Evolutionary conservation across 2,888 invertebrate genomes (phyloP).

Genomic region (Drosophila anceps): DNA sequence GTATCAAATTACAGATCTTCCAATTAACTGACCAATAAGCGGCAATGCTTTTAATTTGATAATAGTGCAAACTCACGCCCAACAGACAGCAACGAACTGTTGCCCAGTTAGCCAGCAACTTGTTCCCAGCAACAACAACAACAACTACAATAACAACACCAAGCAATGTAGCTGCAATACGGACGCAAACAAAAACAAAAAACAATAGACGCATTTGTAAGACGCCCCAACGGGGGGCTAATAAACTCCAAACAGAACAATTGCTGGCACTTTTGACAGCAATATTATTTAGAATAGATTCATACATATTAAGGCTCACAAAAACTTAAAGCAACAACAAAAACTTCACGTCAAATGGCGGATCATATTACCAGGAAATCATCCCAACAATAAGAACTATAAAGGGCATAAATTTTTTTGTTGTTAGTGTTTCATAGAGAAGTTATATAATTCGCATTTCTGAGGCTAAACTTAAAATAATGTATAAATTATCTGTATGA

Average conservation of each 20-base stretch:
- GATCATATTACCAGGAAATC: constrained; percentile 49
- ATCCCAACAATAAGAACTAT: constrained; percentile 1
- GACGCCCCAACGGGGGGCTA: constrained; percentile 74
- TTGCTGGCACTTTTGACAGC: constrained; percentile 55
- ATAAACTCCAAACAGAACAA: constrained; percentile 76
- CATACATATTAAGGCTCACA: constrained; percentile 20
- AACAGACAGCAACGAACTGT: constrained; percentile 31
- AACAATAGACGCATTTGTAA: constrained; percentile 76
- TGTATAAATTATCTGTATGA: background rate
- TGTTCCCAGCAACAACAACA: constrained; percentile 57
- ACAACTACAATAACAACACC: constrained; percentile 35
- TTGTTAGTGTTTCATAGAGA: background rate
- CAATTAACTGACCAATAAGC: constrained; percentile 79
- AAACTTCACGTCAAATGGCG: constrained; percentile 4
- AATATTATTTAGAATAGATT: constrained; percentile 40
- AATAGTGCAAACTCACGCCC: constrained; percentile 76
- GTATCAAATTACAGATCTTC: constrained; percentile 79
- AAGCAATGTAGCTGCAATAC: constrained; percentile 50
- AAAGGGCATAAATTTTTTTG: background rate
- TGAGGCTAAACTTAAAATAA: background rate
- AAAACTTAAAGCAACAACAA: constrained; percentile 22
- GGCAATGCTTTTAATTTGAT: constrained; percentile 74
- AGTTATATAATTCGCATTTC: background rate
- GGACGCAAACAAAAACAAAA: constrained; percentile 56
- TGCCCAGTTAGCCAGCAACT: constrained; percentile 47